These are phyloP conservation scores for Narcine bancroftii DNA, from an alignment of 2,113 vertebrate species.

Conservation along the genomic window DNA sequence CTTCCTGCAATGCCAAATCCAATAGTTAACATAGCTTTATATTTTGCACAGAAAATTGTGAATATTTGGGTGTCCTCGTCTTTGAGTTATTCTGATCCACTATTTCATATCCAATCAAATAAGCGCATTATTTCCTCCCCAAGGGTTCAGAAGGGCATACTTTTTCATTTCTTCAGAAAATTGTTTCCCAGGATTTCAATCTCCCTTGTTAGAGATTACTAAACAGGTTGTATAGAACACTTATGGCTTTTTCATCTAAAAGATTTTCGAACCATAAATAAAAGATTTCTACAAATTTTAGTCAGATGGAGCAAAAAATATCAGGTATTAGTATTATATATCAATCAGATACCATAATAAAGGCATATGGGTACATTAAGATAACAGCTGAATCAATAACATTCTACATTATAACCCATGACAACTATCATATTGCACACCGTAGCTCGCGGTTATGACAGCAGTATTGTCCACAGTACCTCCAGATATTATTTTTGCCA, in stretches of 20 bases:
- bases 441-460: not conserved
- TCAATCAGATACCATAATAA: slow-evolving; percentile 25
- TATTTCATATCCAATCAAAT: slow-evolving; percentile 84
- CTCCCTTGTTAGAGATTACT: slow-evolving; percentile 94
- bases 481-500: not conserved
- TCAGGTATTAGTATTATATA: slow-evolving; percentile 28
- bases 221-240: slow-evolving; percentile 98
- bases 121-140: slow-evolving; percentile 81
- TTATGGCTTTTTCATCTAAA: slow-evolving; percentile 96
- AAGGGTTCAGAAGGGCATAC: slow-evolving; percentile 89
- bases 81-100: slow-evolving; percentile 82
- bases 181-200: slow-evolving; percentile 99
- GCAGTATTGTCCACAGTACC: not conserved
- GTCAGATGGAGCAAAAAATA: slow-evolving; percentile 61
- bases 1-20: slow-evolving; percentile 6
- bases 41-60: slow-evolving; percentile 31
- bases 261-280: slow-evolving; percentile 97
- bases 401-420: slow-evolving; percentile 25
- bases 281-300: slow-evolving; percentile 95
- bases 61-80: slow-evolving; percentile 66
- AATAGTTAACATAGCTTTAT: slow-evolving; percentile 21
- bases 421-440: not conserved
- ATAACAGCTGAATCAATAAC: slow-evolving; percentile 19
- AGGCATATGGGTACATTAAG: slow-evolving; percentile 27
- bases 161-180: slow-evolving; percentile 99